phyloP scores from a whole-genome alignment of 2,113 vertebrate species.

The Pitta sordida region DNA sequence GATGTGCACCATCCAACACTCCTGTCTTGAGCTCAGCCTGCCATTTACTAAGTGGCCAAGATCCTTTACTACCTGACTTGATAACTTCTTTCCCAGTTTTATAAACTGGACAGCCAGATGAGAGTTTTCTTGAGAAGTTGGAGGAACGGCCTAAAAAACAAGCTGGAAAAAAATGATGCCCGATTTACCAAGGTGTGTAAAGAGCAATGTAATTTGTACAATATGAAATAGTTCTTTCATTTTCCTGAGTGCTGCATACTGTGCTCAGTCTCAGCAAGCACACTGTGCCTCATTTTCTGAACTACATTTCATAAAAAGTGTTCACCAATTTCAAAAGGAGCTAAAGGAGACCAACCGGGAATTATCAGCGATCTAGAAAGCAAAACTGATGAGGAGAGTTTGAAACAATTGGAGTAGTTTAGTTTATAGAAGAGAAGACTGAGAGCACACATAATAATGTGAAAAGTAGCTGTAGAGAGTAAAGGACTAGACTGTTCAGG shows the following conservation, averaged over 20 bases:
- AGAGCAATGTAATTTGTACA: not conserved
- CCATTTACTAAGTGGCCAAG: not conserved
- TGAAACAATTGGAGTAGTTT: conserved; percentile 55
- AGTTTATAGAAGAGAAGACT: conserved; percentile 47
- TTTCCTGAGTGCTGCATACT: conserved; percentile 6
- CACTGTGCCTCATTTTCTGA: conserved; percentile 16
- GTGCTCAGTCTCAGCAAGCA: conserved; percentile 34
- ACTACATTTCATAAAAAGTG: not conserved
- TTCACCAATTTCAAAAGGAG: conserved; percentile 24
- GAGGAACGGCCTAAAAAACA: not conserved
- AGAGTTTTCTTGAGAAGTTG: not conserved
- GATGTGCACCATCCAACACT: not conserved
- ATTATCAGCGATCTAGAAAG: conserved; percentile 40
- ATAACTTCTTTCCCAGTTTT: not conserved
- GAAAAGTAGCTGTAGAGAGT: conserved; percentile 28
- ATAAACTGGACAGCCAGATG: not conserved
- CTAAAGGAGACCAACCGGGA: not conserved
- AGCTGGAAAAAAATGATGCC: not conserved
- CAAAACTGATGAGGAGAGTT: conserved; percentile 33
- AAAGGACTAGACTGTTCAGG: conserved; percentile 35
- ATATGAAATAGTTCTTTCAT: conserved; percentile 29
- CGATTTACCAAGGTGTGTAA: not conserved
- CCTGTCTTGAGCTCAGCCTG: not conserved
- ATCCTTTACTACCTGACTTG: not conserved
- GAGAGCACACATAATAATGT: conserved; percentile 27